Evolutionary conservation across 2,797 vertebrate genomes (phyloP).

Genomic region (Triplophysa bombifrons): DNA sequence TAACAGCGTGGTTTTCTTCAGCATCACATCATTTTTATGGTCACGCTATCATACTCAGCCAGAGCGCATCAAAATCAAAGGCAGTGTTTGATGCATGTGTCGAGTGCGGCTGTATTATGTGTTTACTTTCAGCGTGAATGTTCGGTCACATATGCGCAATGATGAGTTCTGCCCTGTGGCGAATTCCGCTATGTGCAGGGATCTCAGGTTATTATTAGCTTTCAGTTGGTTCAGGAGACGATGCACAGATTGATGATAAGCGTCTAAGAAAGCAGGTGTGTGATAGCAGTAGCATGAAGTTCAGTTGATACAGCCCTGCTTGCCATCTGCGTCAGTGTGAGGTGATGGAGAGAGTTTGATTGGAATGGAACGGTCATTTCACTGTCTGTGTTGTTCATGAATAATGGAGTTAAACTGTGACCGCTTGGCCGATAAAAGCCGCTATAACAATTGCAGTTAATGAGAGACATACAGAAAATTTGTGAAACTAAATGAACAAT

Average conservation of each 20-base stretch:
- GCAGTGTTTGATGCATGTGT: slow-evolving; percentile 43
- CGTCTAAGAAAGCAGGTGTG: slow-evolving; percentile 52
- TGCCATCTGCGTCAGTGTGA: slow-evolving; percentile 41
- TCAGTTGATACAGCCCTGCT: slow-evolving; percentile 29
- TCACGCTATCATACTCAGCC: slow-evolving; percentile 34
- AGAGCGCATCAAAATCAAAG: slow-evolving; percentile 51
- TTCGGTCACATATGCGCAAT: background rate
- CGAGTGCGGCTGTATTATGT: slow-evolving; percentile 35
- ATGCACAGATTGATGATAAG: slow-evolving; percentile 45
- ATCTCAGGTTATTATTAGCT: slow-evolving; percentile 50
- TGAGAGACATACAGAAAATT: no score
- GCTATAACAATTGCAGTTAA: no score
- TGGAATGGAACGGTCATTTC: background rate
- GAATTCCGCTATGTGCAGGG: background rate
- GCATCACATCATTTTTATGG: slow-evolving; percentile 50
- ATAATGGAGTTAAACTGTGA: background rate
- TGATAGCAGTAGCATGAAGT: slow-evolving; percentile 49
- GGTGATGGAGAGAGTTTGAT: slow-evolving; percentile 14
- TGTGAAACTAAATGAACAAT: no score
- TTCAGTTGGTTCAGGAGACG: slow-evolving; percentile 45
- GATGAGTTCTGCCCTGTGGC: slow-evolving; percentile 15
- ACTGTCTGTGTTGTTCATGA: background rate
- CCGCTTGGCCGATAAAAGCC: no score
- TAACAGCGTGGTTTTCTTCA: slow-evolving; percentile 53
- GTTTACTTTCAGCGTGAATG: slow-evolving; percentile 53